These are phyloP conservation scores for Novumbra hubbsi DNA, from an alignment of 2,797 vertebrate species.

Conservation along the genomic window DNA sequence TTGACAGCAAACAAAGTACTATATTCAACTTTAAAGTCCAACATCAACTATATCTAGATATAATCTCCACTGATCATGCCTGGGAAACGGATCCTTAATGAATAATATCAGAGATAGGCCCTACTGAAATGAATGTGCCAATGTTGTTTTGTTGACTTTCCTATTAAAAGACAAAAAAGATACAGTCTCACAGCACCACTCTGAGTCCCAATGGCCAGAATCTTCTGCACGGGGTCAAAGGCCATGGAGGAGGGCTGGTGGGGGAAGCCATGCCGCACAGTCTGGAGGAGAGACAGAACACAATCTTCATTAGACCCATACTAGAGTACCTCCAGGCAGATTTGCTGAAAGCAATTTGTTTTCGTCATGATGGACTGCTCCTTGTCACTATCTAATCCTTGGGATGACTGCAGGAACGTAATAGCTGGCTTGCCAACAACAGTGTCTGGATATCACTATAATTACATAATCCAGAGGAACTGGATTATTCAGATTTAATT, in stretches of 20 bases:
- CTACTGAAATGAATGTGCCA: constrained; percentile 19
- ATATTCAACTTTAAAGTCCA: neutral
- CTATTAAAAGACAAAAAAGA: constrained; percentile 77
- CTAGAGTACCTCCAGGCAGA: neutral
- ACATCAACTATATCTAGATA: neutral
- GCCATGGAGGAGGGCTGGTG: constrained; percentile 95
- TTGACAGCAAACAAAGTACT: too few relatives aligned
- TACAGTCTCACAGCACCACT: constrained; percentile 95
- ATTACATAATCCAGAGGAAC: neutral
- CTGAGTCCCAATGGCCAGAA: constrained; percentile 93
- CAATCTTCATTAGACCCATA: constrained; percentile 18
- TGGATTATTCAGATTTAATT: neutral
- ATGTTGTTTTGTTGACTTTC: constrained; percentile 15
- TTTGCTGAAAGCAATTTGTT: neutral
- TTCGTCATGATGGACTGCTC: neutral
- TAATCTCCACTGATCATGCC: neutral
- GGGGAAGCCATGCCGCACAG: constrained; percentile 97
- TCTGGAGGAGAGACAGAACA: constrained; percentile 75
- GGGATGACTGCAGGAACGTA: neutral
- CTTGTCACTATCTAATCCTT: neutral
- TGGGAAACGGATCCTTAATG: neutral
- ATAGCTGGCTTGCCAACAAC: neutral
- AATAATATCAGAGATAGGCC: neutral
- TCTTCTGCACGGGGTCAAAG: constrained; percentile 99
- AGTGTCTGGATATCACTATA: neutral